phyloP scores from a whole-genome alignment of 2,797 vertebrate genomes.

The Zenarchopterus dispar region DNA sequence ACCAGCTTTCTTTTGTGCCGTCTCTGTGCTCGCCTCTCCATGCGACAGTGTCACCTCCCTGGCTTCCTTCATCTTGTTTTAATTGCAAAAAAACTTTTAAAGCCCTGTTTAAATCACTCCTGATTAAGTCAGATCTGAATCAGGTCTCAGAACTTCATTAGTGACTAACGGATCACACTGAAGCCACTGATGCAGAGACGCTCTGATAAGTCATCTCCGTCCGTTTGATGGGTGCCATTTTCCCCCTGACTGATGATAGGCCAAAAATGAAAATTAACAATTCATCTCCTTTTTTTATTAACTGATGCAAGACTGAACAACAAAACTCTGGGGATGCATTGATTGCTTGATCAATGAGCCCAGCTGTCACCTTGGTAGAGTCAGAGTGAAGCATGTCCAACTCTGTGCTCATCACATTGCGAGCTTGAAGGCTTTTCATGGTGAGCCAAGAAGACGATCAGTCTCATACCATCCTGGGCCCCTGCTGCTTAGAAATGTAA shows the following conservation, averaged over 20 bases:
- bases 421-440: too few species aligned
- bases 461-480: too few species aligned
- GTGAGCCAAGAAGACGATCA: too few species aligned
- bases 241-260: background rate
- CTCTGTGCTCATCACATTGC: too few species aligned
- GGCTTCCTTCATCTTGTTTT: background rate
- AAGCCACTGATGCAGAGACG: conserved; percentile 8
- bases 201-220: conserved; percentile 13
- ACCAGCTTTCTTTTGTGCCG: conserved; percentile 10
- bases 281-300: background rate
- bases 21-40: background rate
- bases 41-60: conserved; percentile 16
- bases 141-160: conserved; percentile 36
- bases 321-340: background rate
- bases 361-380: too few species aligned
- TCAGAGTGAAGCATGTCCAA: too few species aligned
- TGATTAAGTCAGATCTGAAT: conserved; percentile 20
- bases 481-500: background rate
- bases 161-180: conserved; percentile 13
- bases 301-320: background rate
- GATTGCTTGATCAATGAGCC: too few species aligned
- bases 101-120: background rate
- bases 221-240: background rate
- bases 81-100: background rate
- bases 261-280: background rate